Percentiles rank a stretch among this genome's conserved stretches.
phyloP scores from a whole-genome alignment of 2,113 vertebrate genomes.

The Micromys minutus region DNA sequence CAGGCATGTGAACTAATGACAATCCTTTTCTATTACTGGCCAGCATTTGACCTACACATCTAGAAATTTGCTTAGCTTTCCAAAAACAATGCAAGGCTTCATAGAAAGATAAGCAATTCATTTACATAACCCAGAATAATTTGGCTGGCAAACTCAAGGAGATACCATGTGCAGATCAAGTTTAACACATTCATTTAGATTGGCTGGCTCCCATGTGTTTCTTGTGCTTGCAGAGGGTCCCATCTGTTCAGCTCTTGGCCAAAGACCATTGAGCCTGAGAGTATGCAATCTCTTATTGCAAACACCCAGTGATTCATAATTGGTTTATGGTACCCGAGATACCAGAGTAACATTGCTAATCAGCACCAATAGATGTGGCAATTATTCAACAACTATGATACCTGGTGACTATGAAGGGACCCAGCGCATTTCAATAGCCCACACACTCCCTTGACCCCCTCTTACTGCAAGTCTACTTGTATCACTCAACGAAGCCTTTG shows the following conservation, averaged over 20 bases:
- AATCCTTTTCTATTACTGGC: not conserved
- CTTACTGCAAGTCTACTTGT: not conserved
- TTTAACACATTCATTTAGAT: slow-evolving; percentile 60
- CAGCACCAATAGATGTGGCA: slow-evolving; percentile 1
- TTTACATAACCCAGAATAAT: slow-evolving; percentile 72
- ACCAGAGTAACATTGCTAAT: slow-evolving; percentile 55
- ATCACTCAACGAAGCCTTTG: not conserved
- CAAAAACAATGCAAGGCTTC: slow-evolving; percentile 63
- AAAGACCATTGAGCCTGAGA: slow-evolving; percentile 37
- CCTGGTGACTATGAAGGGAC: not conserved
- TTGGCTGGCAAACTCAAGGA: slow-evolving; percentile 66
- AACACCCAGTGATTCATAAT: slow-evolving; percentile 49
- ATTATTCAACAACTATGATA: slow-evolving; percentile 23
- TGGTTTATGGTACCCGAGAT: slow-evolving; percentile 58
- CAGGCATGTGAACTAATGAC: not conserved
- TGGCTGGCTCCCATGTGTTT: slow-evolving; percentile 37
- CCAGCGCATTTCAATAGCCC: not conserved
- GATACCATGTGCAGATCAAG: slow-evolving; percentile 3
- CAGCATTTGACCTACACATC: slow-evolving; percentile 6
- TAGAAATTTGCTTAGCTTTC: slow-evolving; percentile 59
- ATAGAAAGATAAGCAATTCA: slow-evolving; percentile 55
- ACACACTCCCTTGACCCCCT: not conserved
- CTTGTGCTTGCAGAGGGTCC: slow-evolving; percentile 33
- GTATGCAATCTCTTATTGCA: slow-evolving; percentile 48
- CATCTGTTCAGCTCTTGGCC: slow-evolving; percentile 71